Base-by-base conservation (phyloP, 2,888 invertebrate genomes). In the Chymomyza amoena region DNA sequence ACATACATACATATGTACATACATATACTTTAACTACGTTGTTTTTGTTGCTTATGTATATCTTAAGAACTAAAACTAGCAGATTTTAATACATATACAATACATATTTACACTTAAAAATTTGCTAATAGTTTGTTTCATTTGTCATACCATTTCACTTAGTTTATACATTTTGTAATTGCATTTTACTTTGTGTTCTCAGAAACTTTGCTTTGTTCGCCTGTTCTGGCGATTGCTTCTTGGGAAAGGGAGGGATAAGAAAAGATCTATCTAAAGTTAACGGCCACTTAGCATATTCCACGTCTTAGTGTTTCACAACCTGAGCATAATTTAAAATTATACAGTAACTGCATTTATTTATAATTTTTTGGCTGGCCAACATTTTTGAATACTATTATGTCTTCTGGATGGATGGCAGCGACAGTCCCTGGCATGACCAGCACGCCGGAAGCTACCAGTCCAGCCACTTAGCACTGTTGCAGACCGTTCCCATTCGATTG, bases 271-370 rank as follows among this genome's bases (percentile, higher is more conserved):
- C 60, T 60, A 18, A 36, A 32, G 66, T 61, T 59, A 57, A 25
- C 56, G 20, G 20, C 36, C 60, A 32, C 28, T 60, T 52, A 18
- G 54, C 28, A 63, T 67, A 18, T 39, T 56, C 51, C 69, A 59
- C 39, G 32, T 63, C 39, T 54, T 70, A 68, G 56, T 61, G 75
- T 76, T 88, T 91, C 91, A 91, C 91, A 91, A 91, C 91, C 91
- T 91, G 91, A 91, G 91, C 90, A 89, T 84, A 82, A 78, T 84
- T 86, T 69, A 69, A 78, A 77, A 75, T 78, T 76, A 76, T 73
- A 64, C 57, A 59, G 67, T 77, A 66, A 68, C 63, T 56, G 39
- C 60, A 64, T 32, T 32, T 32, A 9, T 32, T 32, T 32, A 32
- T 32, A 32, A 7, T 32, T 32, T 32, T 32, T 32, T 32, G 32